phyloP scores from a whole-genome alignment of 1,140 invertebrate genomes.

The Bombus picipes region DNA sequence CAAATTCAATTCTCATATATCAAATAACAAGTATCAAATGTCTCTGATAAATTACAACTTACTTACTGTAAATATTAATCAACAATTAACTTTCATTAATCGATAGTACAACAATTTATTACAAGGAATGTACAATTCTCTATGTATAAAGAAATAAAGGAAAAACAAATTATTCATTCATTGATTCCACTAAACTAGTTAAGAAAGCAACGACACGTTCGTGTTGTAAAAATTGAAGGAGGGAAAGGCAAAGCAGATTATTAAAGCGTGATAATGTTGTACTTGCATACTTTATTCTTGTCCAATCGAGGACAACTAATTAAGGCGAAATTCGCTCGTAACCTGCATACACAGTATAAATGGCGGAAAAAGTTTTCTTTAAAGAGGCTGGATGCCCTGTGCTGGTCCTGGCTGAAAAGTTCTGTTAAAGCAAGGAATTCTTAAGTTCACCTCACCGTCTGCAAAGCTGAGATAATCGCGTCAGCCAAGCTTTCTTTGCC shows the following conservation, averaged over 20 bases:
- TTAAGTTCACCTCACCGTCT: slow-evolving; percentile 17
- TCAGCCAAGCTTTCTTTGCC: not conserved
- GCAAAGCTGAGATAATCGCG: slow-evolving; percentile 17
- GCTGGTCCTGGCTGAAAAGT: slow-evolving; percentile 19
- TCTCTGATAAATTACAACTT: not conserved
- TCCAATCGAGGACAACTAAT: slow-evolving; percentile 43
- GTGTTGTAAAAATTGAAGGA: not conserved
- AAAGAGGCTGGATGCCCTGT: not conserved
- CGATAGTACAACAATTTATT: not conserved
- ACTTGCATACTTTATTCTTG: slow-evolving; percentile 36
- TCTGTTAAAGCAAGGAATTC: slow-evolving; percentile 42
- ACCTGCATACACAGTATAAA: slow-evolving; percentile 26
- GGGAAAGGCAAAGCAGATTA: not conserved
- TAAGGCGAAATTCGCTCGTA: slow-evolving; percentile 8
- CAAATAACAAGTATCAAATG: not conserved
- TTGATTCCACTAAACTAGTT: not conserved
- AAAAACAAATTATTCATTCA: not conserved
- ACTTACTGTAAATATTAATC: not conserved
- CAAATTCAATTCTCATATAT: not conserved
- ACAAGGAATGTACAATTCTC: not conserved
- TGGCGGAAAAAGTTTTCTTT: slow-evolving; percentile 20
- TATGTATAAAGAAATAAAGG: not conserved
- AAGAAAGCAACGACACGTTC: too few relatives aligned
- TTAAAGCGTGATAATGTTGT: slow-evolving; percentile 35
- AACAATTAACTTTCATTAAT: not conserved